Base-by-base conservation (phyloP, 1,140 invertebrate species). In the Drosophila athabasca region DNA sequence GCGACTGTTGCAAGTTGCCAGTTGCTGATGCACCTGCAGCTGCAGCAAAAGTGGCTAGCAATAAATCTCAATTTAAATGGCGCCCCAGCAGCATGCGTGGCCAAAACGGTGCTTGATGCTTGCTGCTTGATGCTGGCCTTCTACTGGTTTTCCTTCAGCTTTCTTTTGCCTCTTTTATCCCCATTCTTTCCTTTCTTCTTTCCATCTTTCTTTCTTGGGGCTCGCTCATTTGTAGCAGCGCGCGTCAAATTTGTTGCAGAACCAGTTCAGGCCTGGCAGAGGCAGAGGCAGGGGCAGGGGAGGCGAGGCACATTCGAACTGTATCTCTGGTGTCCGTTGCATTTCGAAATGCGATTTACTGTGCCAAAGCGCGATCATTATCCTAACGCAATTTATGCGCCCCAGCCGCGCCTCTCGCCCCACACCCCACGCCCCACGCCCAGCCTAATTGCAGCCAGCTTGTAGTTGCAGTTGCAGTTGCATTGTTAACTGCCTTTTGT, bases 61-160 rank as follows among this genome's bases (percentile, higher is more conserved):
- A 90, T 90, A 90, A 90, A 90, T 90, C 89, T 90, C 84, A 90
- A 90, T 90, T 90, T 82, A 90, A 90, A 89, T 90, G 89, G 89
- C 89, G 89, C 89, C 89, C 89, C 89, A 82, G 84, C 89, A 82
- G 84, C 84, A 90, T 90, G 83, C 83, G 81, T 87, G 83, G 83
- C 79, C 88, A 82, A 80, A 90, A 90, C 89, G 89, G 81, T 79
- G 66, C 68, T 79, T 76, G 69, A 43, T 58, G 26, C 22, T 5
- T 8, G 44, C n/a, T 79, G 66, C 68, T 79, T 76, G 69, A 17
- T 26, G 43, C 35, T 64, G 66, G 79, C 79, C 79, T 79, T 84
- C 79, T 73, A 84, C 80, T 83, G 59, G 80, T 83, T 84, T 83
- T 83, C 80, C 80, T 83, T 84, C 78, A 64, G 77, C 73, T 75